A percentile compares a stretch with the other conserved stretches of the same genome.
phyloP scores from a whole-genome alignment of 1,140 invertebrate species.

The Sycobia sp. region DNA sequence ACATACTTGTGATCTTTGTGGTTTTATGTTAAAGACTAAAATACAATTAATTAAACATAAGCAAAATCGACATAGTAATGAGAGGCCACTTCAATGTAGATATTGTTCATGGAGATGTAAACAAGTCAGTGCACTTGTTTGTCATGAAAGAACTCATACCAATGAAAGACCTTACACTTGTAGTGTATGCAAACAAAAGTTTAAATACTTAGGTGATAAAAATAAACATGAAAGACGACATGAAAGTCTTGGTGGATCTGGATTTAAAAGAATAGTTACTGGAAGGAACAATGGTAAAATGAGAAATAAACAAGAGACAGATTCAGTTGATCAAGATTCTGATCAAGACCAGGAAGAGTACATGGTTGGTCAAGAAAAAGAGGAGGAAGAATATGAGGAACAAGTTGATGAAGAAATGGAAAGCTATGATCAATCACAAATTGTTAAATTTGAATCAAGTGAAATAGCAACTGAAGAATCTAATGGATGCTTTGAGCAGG shows the following conservation, averaged over 20 bases:
- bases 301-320: conserved; percentile 7
- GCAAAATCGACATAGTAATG: conserved; percentile 58
- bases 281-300: conserved; percentile 47
- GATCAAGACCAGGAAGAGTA: conserved; percentile 38
- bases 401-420: conserved; percentile 11
- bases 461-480: conserved; percentile 16
- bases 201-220: conserved; percentile 85
- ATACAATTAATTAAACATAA: conserved; percentile 60
- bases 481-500: conserved; percentile 10
- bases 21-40: conserved; percentile 59
- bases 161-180: conserved; percentile 97
- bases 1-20: conserved; percentile 54
- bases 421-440: conserved; percentile 5
- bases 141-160: conserved; percentile 94
- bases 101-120: conserved; percentile 58
- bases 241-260: conserved; percentile 55
- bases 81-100: conserved; percentile 54
- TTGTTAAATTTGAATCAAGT: conserved; percentile 12
- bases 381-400: conserved; percentile 38
- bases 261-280: conserved; percentile 56
- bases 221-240: conserved; percentile 59
- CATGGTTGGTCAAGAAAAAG: conserved; percentile 34
- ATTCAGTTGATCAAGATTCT: conserved; percentile 15
- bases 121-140: conserved; percentile 59
- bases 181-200: conserved; percentile 95